These are phyloP conservation scores for Trichoplusia ni DNA, from an alignment of 1,140 invertebrate species.

Conservation along the genomic window DNA sequence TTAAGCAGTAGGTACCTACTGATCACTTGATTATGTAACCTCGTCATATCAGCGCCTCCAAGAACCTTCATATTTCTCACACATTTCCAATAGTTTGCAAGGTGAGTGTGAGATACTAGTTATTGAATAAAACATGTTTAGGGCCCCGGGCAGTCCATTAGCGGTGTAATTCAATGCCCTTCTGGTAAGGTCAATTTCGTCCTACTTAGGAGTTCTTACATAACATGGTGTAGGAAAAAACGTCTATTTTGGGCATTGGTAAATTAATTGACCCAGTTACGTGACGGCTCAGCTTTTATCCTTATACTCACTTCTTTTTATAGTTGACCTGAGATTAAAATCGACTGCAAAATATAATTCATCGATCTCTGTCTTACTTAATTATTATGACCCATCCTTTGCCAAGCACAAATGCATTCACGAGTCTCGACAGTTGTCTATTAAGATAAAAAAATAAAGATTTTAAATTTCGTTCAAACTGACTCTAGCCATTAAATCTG, in stretches of 20 bases:
- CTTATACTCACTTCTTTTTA: not conserved
- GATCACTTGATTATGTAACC: not conserved
- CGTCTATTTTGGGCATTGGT: conserved; percentile 11
- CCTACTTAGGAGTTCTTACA: not conserved
- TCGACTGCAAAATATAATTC: no score
- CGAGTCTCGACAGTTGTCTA: no score
- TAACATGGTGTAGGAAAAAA: conserved; percentile 1
- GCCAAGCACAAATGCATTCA: no score
- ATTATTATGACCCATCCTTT: no score
- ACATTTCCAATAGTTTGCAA: not conserved
- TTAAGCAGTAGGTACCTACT: no score
- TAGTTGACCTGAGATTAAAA: no score
- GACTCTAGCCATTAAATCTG: no score
- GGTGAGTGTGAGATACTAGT: not conserved
- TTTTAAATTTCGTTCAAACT: no score
- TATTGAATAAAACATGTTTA: not conserved
- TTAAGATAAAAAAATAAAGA: no score
- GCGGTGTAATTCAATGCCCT: conserved; percentile 15
- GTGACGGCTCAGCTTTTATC: conserved; percentile 4
- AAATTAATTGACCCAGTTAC: conserved; percentile 17
- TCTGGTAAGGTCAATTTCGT: conserved; percentile 8
- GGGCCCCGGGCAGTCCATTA: conserved; percentile 13
- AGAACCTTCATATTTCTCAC: not conserved
- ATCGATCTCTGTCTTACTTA: no score
- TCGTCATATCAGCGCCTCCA: not conserved